Evolutionary conservation across 2,888 invertebrate species (phyloP).

Genomic region (Patella depressa): DNA sequence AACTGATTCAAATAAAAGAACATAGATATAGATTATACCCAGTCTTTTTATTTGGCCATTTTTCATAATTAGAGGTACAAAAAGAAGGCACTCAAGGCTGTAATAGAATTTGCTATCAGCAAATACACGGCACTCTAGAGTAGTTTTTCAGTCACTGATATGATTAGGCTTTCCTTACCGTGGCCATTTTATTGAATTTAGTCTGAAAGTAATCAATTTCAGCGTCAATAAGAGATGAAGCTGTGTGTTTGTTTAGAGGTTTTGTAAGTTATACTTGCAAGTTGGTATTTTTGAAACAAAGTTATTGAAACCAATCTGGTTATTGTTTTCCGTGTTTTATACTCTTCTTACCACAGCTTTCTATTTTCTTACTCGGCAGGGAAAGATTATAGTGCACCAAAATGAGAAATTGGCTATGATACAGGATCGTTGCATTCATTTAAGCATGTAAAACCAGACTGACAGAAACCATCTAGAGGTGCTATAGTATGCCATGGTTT

Average conservation of each 20-base stretch:
- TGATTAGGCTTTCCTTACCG: conserved; percentile 5
- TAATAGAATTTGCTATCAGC: conserved; percentile 4
- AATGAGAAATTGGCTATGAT: not conserved
- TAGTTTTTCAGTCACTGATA: not conserved
- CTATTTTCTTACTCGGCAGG: not conserved
- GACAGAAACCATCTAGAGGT: no score
- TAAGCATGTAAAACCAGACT: no score
- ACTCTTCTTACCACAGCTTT: not conserved
- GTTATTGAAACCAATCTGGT: not conserved
- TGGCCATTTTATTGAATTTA: conserved; percentile 9
- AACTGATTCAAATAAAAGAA: no score
- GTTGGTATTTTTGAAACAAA: not conserved
- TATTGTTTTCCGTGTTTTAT: not conserved
- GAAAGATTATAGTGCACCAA: not conserved
- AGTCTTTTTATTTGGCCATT: conserved; percentile 2
- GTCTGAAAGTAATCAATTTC: conserved; percentile 7
- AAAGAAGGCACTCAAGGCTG: not conserved
- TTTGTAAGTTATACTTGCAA: conserved; percentile 1
- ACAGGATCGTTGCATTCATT: no score
- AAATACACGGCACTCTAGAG: conserved; percentile 6
- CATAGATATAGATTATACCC: not conserved
- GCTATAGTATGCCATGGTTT: no score
- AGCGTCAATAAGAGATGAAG: not conserved
- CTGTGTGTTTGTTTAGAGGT: conserved; percentile 4
- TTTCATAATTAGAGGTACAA: conserved; percentile 6